Conservation (phyloP, 1,140 invertebrate species). For the Frieseomelitta varia region DNA sequence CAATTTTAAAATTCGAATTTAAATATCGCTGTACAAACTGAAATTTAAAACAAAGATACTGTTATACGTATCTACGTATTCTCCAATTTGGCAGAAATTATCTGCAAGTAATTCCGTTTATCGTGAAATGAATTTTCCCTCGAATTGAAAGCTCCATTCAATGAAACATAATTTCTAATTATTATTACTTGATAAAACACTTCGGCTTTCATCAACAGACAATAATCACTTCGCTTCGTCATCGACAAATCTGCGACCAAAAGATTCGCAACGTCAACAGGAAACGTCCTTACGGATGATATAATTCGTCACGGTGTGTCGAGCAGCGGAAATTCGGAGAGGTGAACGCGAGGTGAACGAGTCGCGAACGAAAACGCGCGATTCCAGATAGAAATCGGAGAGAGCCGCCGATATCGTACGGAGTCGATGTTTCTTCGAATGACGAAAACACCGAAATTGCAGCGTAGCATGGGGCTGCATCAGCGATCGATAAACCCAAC, state of each 20-base stretch:
- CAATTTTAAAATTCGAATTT: too few relatives aligned
- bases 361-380: not conserved
- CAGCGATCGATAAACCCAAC: constrained; percentile 65
- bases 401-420: not conserved
- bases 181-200: not conserved
- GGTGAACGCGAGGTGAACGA: too few relatives aligned
- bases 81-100: too few relatives aligned
- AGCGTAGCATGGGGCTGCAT: constrained; percentile 60
- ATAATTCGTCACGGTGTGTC: not conserved
- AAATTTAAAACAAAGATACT: not conserved
- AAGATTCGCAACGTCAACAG: not conserved
- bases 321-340: not conserved
- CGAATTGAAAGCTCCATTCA: not conserved
- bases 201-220: not conserved
- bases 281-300: not conserved
- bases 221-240: too few relatives aligned
- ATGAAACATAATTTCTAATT: not conserved
- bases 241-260: not conserved
- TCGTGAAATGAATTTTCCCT: not conserved
- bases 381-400: not conserved
- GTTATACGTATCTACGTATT: too few relatives aligned
- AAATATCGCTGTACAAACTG: too few relatives aligned
- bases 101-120: too few relatives aligned
- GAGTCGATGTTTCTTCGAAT: constrained; percentile 34
- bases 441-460: constrained; percentile 51